Percentiles rank a stretch among this genome's conserved stretches.
Conservation (phyloP, 2,888 invertebrate species). For the Listrodromus nycthemerus region DNA sequence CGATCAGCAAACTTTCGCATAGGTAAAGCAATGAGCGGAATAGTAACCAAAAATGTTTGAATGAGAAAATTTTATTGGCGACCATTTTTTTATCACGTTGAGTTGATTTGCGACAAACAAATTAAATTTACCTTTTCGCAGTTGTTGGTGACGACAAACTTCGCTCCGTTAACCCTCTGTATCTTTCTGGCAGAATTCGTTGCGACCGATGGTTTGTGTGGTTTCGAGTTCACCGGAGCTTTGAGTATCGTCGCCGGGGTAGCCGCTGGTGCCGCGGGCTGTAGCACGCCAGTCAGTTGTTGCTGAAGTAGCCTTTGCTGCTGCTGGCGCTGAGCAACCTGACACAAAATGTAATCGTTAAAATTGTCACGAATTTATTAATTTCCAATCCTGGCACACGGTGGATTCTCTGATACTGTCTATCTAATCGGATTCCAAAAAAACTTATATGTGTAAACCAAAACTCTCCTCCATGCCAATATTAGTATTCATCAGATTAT, state of each 20-base stretch:
- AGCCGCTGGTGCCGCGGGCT: slow-evolving; percentile 77
- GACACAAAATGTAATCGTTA: slow-evolving; percentile 49
- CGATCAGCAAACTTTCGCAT: too few relatives aligned
- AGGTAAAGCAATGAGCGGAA: too few relatives aligned
- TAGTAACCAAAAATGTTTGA: too few relatives aligned
- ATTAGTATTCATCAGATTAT: slow-evolving; percentile 63
- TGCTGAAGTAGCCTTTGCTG: slow-evolving; percentile 87
- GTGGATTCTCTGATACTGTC: neutral
- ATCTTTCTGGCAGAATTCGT: slow-evolving; percentile 81
- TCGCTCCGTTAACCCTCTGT: slow-evolving; percentile 83
- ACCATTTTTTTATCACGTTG: too few relatives aligned
- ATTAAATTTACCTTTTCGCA: slow-evolving; percentile 79
- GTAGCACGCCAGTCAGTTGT: slow-evolving; percentile 82
- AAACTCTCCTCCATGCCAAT: slow-evolving; percentile 58
- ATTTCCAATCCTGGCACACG: neutral
- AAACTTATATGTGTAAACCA: slow-evolving; percentile 13
- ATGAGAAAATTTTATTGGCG: too few relatives aligned
- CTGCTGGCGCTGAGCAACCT: slow-evolving; percentile 90
- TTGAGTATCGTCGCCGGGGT: slow-evolving; percentile 78
- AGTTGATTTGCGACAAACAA: neutral
- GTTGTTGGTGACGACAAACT: slow-evolving; percentile 82
- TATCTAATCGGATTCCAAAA: slow-evolving; percentile 2
- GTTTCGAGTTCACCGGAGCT: slow-evolving; percentile 80
- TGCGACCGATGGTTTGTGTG: slow-evolving; percentile 80
- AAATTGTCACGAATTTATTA: slow-evolving; percentile 17